Percentiles rank a stretch among this genome's conserved stretches.
These are phyloP conservation scores for Conchocele bisecta DNA, from an alignment of 2,888 invertebrate species.

Conservation along the genomic window DNA sequence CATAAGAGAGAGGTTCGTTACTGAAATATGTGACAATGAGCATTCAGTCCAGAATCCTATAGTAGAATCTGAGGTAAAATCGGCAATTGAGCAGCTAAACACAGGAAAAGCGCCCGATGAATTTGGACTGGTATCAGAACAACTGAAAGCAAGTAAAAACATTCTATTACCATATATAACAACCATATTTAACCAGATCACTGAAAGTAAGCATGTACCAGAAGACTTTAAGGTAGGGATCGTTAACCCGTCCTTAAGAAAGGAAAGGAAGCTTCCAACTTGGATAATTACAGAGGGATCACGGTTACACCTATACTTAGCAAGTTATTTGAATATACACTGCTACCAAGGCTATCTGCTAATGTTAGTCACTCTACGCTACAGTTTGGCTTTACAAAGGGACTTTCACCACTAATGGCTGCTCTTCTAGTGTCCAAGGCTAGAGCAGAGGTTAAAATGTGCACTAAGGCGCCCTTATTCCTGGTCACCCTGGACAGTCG, in stretches of 20 bases:
- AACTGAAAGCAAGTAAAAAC: neutral
- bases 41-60: neutral
- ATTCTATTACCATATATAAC: neutral
- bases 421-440: too few relatives aligned
- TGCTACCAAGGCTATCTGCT: neutral
- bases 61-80: neutral
- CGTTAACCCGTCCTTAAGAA: conserved; percentile 1
- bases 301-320: neutral
- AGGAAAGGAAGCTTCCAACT: neutral
- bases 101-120: neutral
- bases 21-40: neutral
- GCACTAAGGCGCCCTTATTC: too few relatives aligned
- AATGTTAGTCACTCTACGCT: neutral
- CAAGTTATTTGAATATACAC: neutral
- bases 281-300: conserved; percentile 8
- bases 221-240: neutral
- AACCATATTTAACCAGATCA: neutral
- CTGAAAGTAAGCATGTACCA: neutral
- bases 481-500: too few relatives aligned
- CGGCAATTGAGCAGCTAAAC: conserved; percentile 3
- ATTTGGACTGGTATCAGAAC: neutral
- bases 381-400: too few relatives aligned
- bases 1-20: neutral
- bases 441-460: too few relatives aligned
- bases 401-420: too few relatives aligned